Evolutionary conservation across 2,113 vertebrate genomes (phyloP).

Genomic region (Corythornis cristatus): DNA sequence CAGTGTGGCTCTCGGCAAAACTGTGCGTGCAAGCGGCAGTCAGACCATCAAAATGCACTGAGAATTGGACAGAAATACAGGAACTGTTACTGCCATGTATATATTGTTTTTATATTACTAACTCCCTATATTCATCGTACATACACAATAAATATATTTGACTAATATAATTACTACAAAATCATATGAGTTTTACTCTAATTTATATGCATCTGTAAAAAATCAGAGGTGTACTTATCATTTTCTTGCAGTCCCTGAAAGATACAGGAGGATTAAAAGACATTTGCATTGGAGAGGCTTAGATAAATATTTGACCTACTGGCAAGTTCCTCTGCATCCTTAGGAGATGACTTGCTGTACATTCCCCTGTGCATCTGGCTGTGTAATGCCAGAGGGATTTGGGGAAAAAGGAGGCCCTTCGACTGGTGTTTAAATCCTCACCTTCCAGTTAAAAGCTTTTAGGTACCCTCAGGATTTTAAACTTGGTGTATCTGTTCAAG

Average conservation of each 20-base stretch:
- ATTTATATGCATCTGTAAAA: neutral
- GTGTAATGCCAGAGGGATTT: neutral
- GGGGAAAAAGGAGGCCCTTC: neutral
- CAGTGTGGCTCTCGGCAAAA: neutral
- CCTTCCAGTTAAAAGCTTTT: neutral
- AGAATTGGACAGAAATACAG: neutral
- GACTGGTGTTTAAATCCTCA: neutral
- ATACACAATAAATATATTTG: neutral
- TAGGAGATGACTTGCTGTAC: neutral
- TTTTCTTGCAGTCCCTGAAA: neutral
- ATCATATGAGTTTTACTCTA: neutral
- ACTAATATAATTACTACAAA: neutral
- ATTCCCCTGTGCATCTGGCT: neutral
- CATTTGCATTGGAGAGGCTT: slow-evolving; percentile 41
- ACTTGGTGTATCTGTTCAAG: neutral
- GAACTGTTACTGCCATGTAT: neutral
- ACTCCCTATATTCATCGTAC: neutral
- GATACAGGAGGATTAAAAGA: slow-evolving; percentile 37
- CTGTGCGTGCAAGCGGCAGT: neutral
- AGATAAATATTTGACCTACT: slow-evolving; percentile 49
- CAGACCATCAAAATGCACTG: neutral
- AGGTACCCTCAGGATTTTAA: neutral
- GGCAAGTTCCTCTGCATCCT: neutral
- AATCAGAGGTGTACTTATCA: neutral
- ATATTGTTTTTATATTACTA: neutral